These are phyloP conservation scores for Agrilus cyanescens DNA, from an alignment of 2,888 invertebrate species.

Conservation along the genomic window DNA sequence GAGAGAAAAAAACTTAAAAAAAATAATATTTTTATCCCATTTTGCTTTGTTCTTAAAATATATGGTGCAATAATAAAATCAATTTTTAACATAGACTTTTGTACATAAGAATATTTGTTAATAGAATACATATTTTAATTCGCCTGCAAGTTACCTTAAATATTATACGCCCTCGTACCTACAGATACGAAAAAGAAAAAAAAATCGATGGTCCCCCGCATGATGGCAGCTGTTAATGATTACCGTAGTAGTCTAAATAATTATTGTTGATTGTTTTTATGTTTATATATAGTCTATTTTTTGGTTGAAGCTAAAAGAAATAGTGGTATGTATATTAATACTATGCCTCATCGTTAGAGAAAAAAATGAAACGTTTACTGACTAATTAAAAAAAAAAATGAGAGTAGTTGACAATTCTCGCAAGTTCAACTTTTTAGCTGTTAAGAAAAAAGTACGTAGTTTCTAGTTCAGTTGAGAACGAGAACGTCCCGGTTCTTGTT, in stretches of 20 bases:
- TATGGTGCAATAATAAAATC: too few relatives aligned
- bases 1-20: too few relatives aligned
- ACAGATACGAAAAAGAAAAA: constrained; percentile 12
- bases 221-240: constrained; percentile 25
- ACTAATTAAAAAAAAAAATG: constrained; percentile 9
- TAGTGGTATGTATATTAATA: constrained; percentile 24
- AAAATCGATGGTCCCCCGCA: constrained; percentile 16
- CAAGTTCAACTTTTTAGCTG: constrained; percentile 13
- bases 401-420: constrained; percentile 18
- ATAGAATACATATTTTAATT: too few relatives aligned
- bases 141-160: too few relatives aligned
- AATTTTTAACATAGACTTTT: too few relatives aligned
- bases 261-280: constrained; percentile 39
- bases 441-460: not conserved
- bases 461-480: too few relatives aligned
- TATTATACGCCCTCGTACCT: constrained; percentile 15
- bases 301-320: constrained; percentile 34
- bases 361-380: too few relatives aligned
- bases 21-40: too few relatives aligned
- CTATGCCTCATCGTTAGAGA: not conserved
- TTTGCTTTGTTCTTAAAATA: too few relatives aligned
- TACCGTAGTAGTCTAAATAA: constrained; percentile 24
- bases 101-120: too few relatives aligned
- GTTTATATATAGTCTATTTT: constrained; percentile 38
- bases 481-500: not conserved